Evolutionary conservation across 2,888 invertebrate genomes (phyloP), one percentile per base, ranked within the genome.

Genomic region (Geophilus truncorum): DNA sequence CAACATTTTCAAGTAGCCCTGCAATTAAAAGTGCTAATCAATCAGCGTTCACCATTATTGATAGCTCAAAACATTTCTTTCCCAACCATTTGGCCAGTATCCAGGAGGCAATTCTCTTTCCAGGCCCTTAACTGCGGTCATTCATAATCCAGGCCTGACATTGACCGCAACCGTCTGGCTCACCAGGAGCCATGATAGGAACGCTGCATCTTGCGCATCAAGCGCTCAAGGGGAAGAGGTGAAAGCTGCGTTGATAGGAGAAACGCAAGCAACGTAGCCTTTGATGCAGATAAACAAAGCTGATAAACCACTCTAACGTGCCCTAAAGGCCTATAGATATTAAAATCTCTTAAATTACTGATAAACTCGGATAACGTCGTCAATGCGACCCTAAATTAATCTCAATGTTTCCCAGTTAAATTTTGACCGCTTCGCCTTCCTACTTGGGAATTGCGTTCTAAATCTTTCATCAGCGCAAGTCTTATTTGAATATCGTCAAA

Each of bases 131-230:
- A 62, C 62, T 62, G 62, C 25, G 62, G 62, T 25, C 62, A 62
- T 62, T 62, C 62, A 62, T 62, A 62, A 62, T 62, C 62, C 62
- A 62, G 28, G 23, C 62, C 62, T 62, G 62, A 62, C 62, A 62
- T 25, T 62, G 62, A 62, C 62, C 62, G 25, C 62, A 62, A 62
- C 25, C 10, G 62, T 62, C 62, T 62, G 62, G 62, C 62, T 25
- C 62, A 62, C 25, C 62, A 62, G 62, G 28, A 62, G 62, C 25
- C 62, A 62, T 62, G 62, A 62, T 62, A 62, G 62, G 12, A 62
- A 15, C 25, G 12, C 7, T 62, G 62, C 62, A 62, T 62, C 62
- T 62, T 62, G 62, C 62, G 25, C 62, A 62, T 62, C 25, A 62
- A 62, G 62, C 23, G 62, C 62, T 25, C 62, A 62, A 62, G 62